Percentiles rank a stretch among this genome's conserved stretches.
Conservation (phyloP, 1,140 invertebrate genomes). For the Helicoverpa zea region DNA sequence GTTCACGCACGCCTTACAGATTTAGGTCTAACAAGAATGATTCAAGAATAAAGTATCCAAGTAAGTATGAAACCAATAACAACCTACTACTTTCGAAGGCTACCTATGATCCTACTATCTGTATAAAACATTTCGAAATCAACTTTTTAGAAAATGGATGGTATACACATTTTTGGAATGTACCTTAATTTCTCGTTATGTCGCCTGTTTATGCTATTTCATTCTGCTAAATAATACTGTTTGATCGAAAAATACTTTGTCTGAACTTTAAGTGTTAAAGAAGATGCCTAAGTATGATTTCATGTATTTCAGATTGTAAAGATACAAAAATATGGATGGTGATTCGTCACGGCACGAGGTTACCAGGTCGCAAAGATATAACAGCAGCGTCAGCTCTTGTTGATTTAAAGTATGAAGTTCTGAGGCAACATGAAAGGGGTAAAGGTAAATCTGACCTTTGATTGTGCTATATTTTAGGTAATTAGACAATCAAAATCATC, state of each 20-base stretch:
- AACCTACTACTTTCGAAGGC: neutral
- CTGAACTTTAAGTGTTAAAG: no score
- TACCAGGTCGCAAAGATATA: conserved; percentile 76
- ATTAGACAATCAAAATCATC: neutral
- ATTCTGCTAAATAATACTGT: no score
- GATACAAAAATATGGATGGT: conserved; percentile 81
- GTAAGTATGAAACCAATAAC: conserved; percentile 59
- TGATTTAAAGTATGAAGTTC: conserved; percentile 72
- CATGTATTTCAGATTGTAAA: conserved; percentile 70
- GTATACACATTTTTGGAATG: no score
- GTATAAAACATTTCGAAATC: no score
- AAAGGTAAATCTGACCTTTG: conserved; percentile 62
- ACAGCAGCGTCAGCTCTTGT: conserved; percentile 58
- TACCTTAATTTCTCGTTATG: no score
- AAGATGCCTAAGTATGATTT: no score
- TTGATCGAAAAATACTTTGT: no score
- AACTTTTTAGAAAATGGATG: no score
- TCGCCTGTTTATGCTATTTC: no score
- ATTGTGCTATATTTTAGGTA: no score
- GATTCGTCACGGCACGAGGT: conserved; percentile 77
- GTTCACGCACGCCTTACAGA: conserved; percentile 78
- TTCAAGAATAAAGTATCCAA: conserved; percentile 69
- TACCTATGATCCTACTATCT: no score
- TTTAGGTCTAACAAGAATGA: conserved; percentile 75
- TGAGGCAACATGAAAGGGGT: conserved; percentile 64